Base-by-base conservation (phyloP, 2,888 invertebrate species). In the Noctuana brunneofusca region DNA sequence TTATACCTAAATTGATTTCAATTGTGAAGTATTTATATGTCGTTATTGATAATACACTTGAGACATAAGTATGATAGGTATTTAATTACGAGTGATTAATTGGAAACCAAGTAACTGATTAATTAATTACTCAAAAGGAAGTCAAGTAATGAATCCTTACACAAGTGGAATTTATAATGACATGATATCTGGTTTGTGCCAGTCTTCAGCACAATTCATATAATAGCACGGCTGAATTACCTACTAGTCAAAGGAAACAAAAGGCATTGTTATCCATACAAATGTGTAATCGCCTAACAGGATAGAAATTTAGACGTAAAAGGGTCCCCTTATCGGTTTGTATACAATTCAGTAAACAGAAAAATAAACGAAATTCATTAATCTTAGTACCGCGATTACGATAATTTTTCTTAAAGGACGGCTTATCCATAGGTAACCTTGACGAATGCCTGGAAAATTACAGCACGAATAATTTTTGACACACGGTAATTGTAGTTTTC, bases 271-370 rank as follows among this genome's bases (percentile, higher is more conserved):
- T 76, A 73, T 71, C 74, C 72, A 74, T 68, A 76, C 73, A 76
- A 78, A 79, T 76, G 73, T 78, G 76, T 72, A 79, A 78, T 78
- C 72, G 69, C 75, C 73, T 75, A 73, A 72, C 73, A 69, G 72
- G 72, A 76, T 76, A 76, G 79, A 78, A 71, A 75, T 71, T 78
- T 75, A 76, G 73, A 76, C 73, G 74, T 74, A 75, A 79, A 77
- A 78, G 70, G 75, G 69, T 68, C 68, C 69, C 73, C 73, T 76
- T 75, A 71, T 69, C 68, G 64, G 70, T 69, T 71, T 70, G 68
- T 68, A 66, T 69, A 67, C 69, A 70, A 71, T 64, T 64, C 66
- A 64, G 65, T 66, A 69, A 71, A 71, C 70, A 68, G 68, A 73
- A 70, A 72, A 69, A 60, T 66, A 54, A 66, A 66, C 53, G 32